These are phyloP conservation scores for Dinoponera quadriceps DNA, from an alignment of 1,140 invertebrate species.

Conservation along the genomic window DNA sequence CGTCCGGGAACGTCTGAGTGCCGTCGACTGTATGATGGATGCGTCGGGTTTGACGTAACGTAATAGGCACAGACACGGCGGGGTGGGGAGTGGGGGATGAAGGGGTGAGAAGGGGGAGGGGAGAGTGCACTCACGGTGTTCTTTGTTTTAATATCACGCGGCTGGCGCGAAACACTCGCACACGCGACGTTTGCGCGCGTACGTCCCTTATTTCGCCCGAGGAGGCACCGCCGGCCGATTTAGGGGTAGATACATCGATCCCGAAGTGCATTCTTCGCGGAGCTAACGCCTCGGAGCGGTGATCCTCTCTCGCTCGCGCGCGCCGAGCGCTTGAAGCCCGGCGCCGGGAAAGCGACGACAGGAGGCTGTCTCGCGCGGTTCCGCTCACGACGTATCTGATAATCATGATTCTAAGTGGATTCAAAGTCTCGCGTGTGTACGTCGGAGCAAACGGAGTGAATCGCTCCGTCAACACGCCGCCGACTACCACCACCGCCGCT, in stretches of 20 bases:
- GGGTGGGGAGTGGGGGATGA: constrained; percentile 1
- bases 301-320: neutral
- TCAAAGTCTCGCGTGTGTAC: neutral
- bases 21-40: constrained; percentile 77
- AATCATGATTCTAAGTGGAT: neutral
- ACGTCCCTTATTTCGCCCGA: constrained; percentile 13
- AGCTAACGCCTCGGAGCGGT: constrained; percentile 12
- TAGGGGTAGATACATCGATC: constrained; percentile 26
- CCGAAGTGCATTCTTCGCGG: constrained; percentile 36
- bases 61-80: constrained; percentile 75
- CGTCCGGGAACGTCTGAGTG: constrained; percentile 50
- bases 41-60: constrained; percentile 77
- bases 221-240: constrained; percentile 17
- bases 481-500: too few relatives aligned
- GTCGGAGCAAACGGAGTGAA: neutral
- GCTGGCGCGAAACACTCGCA: neutral
- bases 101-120: too few relatives aligned
- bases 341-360: neutral
- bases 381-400: neutral
- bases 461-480: neutral
- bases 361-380: neutral
- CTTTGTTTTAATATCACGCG: constrained; percentile 47
- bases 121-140: constrained; percentile 24
- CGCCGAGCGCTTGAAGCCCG: neutral
- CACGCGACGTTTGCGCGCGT: neutral